Conservation (phyloP, 2,113 vertebrate species). For the Pseudorasbora parva region DNA sequence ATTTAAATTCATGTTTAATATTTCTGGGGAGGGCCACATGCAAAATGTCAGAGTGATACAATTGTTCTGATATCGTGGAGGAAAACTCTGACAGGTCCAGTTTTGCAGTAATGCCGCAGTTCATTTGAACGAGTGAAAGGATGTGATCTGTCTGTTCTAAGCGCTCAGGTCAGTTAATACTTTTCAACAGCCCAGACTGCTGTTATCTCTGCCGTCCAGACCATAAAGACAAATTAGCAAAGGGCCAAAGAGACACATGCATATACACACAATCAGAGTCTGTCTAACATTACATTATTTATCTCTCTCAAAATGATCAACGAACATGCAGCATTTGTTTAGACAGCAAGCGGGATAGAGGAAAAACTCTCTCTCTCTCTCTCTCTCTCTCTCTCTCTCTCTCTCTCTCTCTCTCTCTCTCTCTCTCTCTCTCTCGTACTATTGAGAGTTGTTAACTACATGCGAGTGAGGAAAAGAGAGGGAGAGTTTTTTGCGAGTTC, state of each 20-base stretch:
- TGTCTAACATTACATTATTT: constrained; percentile 32
- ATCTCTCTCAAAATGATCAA: constrained; percentile 38
- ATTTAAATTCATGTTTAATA: too few species aligned
- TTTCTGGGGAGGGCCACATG: too few species aligned
- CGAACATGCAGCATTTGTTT: constrained; percentile 22
- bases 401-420: not conserved
- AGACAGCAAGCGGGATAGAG: constrained; percentile 25
- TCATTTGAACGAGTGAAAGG: not conserved
- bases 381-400: not conserved
- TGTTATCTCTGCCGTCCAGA: constrained; percentile 55
- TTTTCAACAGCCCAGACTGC: constrained; percentile 37
- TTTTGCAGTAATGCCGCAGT: not conserved
- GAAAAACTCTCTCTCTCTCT: constrained; percentile 1
- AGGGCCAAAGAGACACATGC: constrained; percentile 22
- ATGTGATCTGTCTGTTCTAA: not conserved
- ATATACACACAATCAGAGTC: not conserved
- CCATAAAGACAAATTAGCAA: constrained; percentile 58
- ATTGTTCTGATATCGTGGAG: too few species aligned
- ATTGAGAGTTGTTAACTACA: not conserved
- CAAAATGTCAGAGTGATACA: too few species aligned
- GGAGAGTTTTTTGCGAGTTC: constrained; percentile 4
- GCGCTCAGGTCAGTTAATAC: constrained; percentile 29
- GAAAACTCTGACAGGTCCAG: not conserved
- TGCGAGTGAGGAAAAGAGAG: not conserved
- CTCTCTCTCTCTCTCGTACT: not conserved